Percentiles rank a stretch among this genome's conserved stretches.
These are phyloP conservation scores for Spinus pinus DNA, from an alignment of 2,797 vertebrate genomes.

Conservation along the genomic window DNA sequence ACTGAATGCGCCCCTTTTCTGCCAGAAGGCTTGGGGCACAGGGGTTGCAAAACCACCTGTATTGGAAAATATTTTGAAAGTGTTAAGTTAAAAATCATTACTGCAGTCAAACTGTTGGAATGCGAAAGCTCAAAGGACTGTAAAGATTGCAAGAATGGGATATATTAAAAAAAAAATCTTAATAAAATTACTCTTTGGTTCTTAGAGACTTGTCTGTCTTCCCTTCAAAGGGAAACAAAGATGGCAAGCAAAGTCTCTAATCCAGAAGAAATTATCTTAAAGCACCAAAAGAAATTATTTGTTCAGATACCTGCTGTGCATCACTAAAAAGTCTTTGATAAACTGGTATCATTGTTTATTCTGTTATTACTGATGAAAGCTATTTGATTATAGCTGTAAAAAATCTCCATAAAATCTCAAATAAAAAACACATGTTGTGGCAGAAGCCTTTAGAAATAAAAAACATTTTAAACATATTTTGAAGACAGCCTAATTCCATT, in stretches of 20 bases:
- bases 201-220: not conserved
- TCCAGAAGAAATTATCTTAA: not conserved
- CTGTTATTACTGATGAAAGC: conserved; percentile 57
- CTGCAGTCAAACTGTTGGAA: not conserved
- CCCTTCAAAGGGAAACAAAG: not conserved
- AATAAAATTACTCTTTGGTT: not conserved
- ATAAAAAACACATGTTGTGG: conserved; percentile 58
- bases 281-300: not conserved
- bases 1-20: not conserved
- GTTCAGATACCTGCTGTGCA: conserved; percentile 46
- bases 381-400: conserved; percentile 55
- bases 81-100: not conserved
- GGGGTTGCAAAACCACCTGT: conserved; percentile 27
- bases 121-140: not conserved
- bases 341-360: conserved; percentile 53
- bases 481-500: conserved; percentile 48
- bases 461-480: conserved; percentile 51
- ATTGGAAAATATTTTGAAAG: conserved; percentile 7
- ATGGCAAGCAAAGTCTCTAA: not conserved
- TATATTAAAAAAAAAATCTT: not conserved
- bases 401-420: conserved; percentile 39
- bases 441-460: conserved; percentile 43
- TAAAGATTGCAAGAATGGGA: not conserved
- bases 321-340: conserved; percentile 37
- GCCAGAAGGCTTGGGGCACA: not conserved